Conservation (phyloP, 2,888 invertebrate genomes). For the Xanthorhoe spadicearia region DNA sequence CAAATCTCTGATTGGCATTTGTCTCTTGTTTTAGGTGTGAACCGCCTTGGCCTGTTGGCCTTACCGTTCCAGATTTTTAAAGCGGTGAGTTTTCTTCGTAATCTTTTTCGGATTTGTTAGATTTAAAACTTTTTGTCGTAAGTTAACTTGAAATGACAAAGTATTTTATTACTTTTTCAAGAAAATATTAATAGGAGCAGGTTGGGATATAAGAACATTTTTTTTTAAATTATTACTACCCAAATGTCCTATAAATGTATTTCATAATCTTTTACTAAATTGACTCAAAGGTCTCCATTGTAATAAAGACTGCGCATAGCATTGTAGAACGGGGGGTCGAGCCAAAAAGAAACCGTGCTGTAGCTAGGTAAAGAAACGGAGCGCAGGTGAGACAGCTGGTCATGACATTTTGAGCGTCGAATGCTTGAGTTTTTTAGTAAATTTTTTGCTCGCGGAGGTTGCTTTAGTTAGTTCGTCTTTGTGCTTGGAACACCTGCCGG, state of each 20-base stretch:
- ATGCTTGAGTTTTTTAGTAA: constrained; percentile 56
- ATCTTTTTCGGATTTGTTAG: constrained; percentile 33
- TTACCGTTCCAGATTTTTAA: constrained; percentile 54
- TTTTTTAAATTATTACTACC: background rate
- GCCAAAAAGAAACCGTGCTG: constrained; percentile 33
- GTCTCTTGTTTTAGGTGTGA: constrained; percentile 71
- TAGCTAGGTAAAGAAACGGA: constrained; percentile 52
- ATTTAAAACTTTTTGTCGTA: constrained; percentile 29
- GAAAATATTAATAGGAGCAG: background rate
- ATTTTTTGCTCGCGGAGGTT: constrained; percentile 63
- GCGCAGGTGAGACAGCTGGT: constrained; percentile 75
- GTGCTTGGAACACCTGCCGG: constrained; percentile 74
- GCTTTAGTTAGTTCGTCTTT: constrained; percentile 62
- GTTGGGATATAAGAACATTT: background rate
- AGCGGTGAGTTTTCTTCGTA: constrained; percentile 57
- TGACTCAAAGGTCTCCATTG: constrained; percentile 27
- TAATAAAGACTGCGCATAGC: constrained; percentile 34
- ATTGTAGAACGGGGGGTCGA: constrained; percentile 45
- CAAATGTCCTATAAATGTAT: background rate
- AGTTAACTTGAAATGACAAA: background rate
- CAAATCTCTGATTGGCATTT: constrained; percentile 50
- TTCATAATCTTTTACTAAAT: background rate
- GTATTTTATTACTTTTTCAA: background rate
- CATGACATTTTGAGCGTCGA: constrained; percentile 70
- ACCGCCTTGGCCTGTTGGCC: constrained; percentile 55